Percentiles rank a stretch among this genome's conserved stretches.
Evolutionary conservation across 2,113 vertebrate species (phyloP).

Genomic region (Lophochroa leadbeateri): DNA sequence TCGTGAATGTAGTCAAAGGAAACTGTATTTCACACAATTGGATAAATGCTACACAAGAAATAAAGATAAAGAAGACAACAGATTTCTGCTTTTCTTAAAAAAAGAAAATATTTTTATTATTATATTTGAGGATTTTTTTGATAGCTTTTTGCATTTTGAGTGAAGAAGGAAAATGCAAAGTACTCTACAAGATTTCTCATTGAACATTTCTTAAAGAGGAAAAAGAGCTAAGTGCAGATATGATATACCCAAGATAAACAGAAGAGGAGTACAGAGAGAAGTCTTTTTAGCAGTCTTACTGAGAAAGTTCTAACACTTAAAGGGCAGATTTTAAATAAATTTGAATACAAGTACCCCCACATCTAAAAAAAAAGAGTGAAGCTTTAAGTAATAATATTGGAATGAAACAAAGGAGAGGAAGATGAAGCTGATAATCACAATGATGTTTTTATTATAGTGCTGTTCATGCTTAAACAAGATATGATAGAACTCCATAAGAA

Average conservation of each 20-base stretch:
- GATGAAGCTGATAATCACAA: background rate
- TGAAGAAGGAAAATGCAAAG: background rate
- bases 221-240: background rate
- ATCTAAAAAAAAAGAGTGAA: background rate
- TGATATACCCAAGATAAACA: background rate
- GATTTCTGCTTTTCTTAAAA: background rate
- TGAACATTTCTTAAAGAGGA: background rate
- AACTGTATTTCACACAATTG: background rate
- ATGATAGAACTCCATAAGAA: background rate
- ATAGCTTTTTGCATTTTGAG: background rate
- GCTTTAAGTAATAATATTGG: background rate
- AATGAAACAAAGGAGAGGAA: background rate
- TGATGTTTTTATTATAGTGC: background rate
- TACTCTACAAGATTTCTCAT: background rate
- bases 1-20: background rate
- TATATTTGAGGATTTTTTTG: background rate
- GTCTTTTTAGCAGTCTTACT: background rate
- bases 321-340: background rate
- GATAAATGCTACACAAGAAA: background rate
- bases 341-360: background rate
- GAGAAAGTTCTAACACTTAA: background rate
- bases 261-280: background rate
- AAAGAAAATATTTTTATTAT: background rate
- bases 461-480: background rate
- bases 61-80: background rate